phyloP scores from a whole-genome alignment of 2,113 vertebrate genomes.

The Petroica traversi region DNA sequence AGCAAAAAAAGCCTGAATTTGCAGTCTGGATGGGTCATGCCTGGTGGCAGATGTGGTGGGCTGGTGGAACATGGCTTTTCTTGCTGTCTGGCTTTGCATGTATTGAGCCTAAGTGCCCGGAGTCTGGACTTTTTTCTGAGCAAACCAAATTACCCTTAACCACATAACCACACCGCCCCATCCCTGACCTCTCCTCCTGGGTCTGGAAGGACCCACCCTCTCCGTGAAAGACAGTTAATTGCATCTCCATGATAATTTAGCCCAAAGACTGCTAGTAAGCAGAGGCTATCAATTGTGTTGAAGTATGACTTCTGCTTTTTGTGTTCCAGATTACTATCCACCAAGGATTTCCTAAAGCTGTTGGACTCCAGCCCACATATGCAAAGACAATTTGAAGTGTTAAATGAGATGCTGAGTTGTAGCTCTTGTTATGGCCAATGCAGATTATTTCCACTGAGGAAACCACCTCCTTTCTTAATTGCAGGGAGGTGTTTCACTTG shows the following conservation, averaged over 20 bases:
- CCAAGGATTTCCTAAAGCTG: constrained; percentile 63
- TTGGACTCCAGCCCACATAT: constrained; percentile 46
- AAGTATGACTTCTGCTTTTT: constrained; percentile 63
- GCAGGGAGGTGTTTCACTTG: background rate
- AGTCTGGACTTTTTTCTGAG: constrained; percentile 2
- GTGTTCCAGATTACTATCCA: constrained; percentile 62
- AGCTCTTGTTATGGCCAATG: constrained; percentile 7
- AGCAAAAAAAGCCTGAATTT: background rate
- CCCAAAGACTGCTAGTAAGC: background rate
- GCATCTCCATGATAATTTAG: constrained; percentile 37
- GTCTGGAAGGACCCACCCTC: constrained; percentile 45
- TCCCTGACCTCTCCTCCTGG: constrained; percentile 26
- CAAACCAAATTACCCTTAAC: background rate
- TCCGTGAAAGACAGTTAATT: constrained; percentile 50
- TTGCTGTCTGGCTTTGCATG: background rate
- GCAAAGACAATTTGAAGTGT: constrained; percentile 51
- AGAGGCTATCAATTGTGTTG: constrained; percentile 52
- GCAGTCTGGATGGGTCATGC: background rate
- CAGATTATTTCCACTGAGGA: constrained; percentile 21
- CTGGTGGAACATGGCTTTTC: background rate
- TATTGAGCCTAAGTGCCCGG: background rate
- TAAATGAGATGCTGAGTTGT: constrained; percentile 17
- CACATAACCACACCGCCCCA: background rate
- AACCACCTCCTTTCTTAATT: constrained; percentile 39
- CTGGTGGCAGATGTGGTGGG: background rate